Conservation (phyloP, 2,888 invertebrate species). For the Drosophila putrida region DNA sequence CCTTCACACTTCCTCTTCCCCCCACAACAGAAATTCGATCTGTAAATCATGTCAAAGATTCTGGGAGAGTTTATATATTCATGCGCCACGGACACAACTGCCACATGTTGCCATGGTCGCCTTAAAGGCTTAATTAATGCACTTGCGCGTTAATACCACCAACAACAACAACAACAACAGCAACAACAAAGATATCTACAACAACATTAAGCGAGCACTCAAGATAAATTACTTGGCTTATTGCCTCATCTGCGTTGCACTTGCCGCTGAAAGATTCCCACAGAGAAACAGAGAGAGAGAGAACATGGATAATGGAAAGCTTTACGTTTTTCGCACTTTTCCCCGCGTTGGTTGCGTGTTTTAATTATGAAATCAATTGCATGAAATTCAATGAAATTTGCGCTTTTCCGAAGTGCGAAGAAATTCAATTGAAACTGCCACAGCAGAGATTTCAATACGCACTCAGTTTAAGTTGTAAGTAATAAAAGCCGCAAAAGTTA, state of each 20-base stretch:
- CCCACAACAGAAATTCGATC: not conserved
- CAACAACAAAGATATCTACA: not conserved
- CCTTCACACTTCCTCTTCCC: not conserved
- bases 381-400: constrained; percentile 56
- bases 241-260: constrained; percentile 13
- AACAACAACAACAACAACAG: constrained; percentile 10
- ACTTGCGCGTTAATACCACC: constrained; percentile 70
- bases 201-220: constrained; percentile 70
- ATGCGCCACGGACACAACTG: not conserved
- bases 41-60: constrained; percentile 6
- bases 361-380: constrained; percentile 62
- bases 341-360: constrained; percentile 3
- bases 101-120: constrained; percentile 53
- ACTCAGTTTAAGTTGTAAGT: constrained; percentile 13
- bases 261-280: constrained; percentile 8
- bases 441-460: constrained; percentile 6
- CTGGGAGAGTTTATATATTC: constrained; percentile 21
- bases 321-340: constrained; percentile 23
- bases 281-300: no score
- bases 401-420: constrained; percentile 11
- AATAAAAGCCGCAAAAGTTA: constrained; percentile 32
- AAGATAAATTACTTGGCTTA: constrained; percentile 74
- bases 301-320: constrained; percentile 35
- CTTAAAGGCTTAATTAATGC: constrained; percentile 77
- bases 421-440: constrained; percentile 20